phyloP scores from a whole-genome alignment of 2,888 invertebrate genomes.

The Arctia plantaginis region DNA sequence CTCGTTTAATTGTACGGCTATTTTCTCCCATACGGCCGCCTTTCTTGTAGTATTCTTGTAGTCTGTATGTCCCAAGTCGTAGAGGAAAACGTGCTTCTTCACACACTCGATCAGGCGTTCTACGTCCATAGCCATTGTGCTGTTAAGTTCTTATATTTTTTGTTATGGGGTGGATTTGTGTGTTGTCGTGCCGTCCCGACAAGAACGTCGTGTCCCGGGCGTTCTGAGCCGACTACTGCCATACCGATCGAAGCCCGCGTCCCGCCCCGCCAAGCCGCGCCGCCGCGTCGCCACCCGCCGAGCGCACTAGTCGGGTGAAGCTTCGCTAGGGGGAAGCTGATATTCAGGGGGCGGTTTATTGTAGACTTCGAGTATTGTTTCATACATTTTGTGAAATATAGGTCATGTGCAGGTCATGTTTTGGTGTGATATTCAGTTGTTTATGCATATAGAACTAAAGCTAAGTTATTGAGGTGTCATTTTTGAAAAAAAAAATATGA shows the following conservation, averaged over 20 bases:
- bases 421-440: slow-evolving; percentile 1
- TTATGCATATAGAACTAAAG: not conserved
- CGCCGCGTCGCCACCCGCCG: slow-evolving; percentile 22
- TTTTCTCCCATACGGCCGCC: slow-evolving; percentile 42
- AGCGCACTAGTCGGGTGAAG: slow-evolving; percentile 27
- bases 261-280: slow-evolving; percentile 39
- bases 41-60: slow-evolving; percentile 50
- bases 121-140: slow-evolving; percentile 39
- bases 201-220: slow-evolving; percentile 35
- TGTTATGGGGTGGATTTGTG: not conserved
- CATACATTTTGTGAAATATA: slow-evolving; percentile 21
- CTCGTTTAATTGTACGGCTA: slow-evolving; percentile 44
- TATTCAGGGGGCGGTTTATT: slow-evolving; percentile 9
- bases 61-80: slow-evolving; percentile 44
- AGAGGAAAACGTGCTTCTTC: slow-evolving; percentile 38
- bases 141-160: slow-evolving; percentile 1
- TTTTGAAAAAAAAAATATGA: not conserved
- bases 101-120: slow-evolving; percentile 46
- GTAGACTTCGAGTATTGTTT: slow-evolving; percentile 9
- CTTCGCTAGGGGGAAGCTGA: slow-evolving; percentile 1
- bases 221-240: slow-evolving; percentile 24
- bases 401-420: slow-evolving; percentile 24
- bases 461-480: not conserved
- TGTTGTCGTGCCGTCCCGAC: slow-evolving; percentile 24
- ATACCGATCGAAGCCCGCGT: slow-evolving; percentile 29